A percentile compares a stretch with the other conserved stretches of the same genome.
Evolutionary conservation across 2,888 invertebrate species (phyloP).

Genomic region (Leptinotarsa tumamoca): DNA sequence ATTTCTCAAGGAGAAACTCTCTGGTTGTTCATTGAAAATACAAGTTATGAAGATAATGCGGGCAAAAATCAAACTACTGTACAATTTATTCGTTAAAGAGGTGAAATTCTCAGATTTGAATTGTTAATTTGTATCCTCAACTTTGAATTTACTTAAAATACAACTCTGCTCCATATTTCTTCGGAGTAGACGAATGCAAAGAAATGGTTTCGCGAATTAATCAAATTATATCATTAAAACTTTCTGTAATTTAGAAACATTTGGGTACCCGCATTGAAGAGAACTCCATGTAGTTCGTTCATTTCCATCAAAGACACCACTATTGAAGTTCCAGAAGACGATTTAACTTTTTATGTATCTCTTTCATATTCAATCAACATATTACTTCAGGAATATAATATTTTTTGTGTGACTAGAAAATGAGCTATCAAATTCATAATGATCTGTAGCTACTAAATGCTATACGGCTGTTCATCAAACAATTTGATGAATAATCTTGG

Average conservation of each 20-base stretch:
- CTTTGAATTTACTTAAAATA: conserved; percentile 33
- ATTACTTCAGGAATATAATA: no score
- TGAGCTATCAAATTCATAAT: no score
- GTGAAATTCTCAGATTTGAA: conserved; percentile 38
- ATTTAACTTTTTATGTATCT: no score
- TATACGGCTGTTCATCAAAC: no score
- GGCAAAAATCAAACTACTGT: conserved; percentile 29
- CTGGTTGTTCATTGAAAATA: conserved; percentile 9
- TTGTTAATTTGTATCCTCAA: conserved; percentile 41
- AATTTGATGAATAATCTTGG: no score
- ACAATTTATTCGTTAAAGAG: conserved; percentile 36
- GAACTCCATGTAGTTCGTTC: background rate
- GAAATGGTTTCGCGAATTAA: conserved; percentile 31
- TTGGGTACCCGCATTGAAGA: conserved; percentile 9
- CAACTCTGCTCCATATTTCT: conserved; percentile 36
- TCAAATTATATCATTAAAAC: conserved; percentile 32
- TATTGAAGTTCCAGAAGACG: no score
- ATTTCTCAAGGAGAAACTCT: background rate
- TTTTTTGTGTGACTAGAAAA: no score
- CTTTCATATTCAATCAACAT: no score
- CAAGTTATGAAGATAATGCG: conserved; percentile 35
- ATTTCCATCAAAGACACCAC: no score
- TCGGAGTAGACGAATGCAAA: conserved; percentile 24
- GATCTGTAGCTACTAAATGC: no score
- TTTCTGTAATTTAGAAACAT: conserved; percentile 32